Evolutionary conservation across 2,113 vertebrate genomes (phyloP).

Genomic region (Pangasianodon hypophthalmus): DNA sequence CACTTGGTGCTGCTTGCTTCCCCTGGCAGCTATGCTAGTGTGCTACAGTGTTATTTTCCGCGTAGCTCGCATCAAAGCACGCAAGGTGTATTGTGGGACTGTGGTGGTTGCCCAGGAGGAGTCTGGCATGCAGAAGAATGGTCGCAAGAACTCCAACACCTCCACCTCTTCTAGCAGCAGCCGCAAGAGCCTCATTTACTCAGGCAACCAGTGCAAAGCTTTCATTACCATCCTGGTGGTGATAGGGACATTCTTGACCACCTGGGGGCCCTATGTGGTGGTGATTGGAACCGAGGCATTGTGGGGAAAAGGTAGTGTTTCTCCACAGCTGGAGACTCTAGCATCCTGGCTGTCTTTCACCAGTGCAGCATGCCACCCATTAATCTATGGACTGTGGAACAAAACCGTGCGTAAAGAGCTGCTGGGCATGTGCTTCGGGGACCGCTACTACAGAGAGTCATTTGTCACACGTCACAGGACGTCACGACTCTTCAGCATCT

Average conservation of each 20-base stretch:
- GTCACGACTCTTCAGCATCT: slow-evolving; percentile 93
- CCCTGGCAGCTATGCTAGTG: slow-evolving; percentile 85
- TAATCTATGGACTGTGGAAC: slow-evolving; percentile 98
- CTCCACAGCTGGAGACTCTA: slow-evolving; percentile 86
- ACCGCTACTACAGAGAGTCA: slow-evolving; percentile 90
- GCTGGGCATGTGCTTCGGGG: slow-evolving; percentile 94
- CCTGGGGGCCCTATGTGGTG: slow-evolving; percentile 93
- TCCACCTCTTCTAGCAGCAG: slow-evolving; percentile 92
- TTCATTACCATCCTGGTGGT: slow-evolving; percentile 94
- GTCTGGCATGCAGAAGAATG: slow-evolving; percentile 69
- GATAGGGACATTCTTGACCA: slow-evolving; percentile 88
- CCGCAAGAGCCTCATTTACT: slow-evolving; percentile 87
- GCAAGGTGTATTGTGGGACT: slow-evolving; percentile 92
- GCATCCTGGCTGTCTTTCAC: slow-evolving; percentile 94
- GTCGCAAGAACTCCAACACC: slow-evolving; percentile 93
- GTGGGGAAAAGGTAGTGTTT: slow-evolving; percentile 87
- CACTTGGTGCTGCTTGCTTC: slow-evolving; percentile 87
- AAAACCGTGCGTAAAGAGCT: slow-evolving; percentile 97
- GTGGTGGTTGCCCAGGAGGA: slow-evolving; percentile 82
- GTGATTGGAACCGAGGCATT: slow-evolving; percentile 91
- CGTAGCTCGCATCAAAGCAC: slow-evolving; percentile 92
- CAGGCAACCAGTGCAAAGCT: slow-evolving; percentile 97
- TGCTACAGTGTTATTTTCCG: slow-evolving; percentile 97
- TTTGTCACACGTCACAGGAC: slow-evolving; percentile 89
- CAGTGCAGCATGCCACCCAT: slow-evolving; percentile 91